These are phyloP conservation scores for Synanthedon formicaeformis DNA, from an alignment of 2,888 invertebrate species.

Conservation along the genomic window DNA sequence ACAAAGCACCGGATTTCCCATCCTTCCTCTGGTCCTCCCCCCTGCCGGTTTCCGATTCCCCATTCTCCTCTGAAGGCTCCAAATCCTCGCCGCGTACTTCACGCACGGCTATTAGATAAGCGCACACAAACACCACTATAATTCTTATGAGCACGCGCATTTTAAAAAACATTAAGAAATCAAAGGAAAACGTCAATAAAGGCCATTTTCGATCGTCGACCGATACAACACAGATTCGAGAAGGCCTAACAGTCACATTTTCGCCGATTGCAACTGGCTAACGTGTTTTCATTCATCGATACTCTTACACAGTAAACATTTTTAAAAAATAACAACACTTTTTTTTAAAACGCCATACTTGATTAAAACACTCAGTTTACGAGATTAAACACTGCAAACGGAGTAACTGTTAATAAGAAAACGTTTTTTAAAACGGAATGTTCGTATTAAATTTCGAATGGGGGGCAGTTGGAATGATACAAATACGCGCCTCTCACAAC, in stretches of 20 bases:
- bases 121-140: conserved; percentile 49
- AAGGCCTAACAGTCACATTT: conserved; percentile 59
- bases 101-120: conserved; percentile 34
- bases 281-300: conserved; percentile 30
- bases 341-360: too few relatives aligned
- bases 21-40: conserved; percentile 35
- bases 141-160: conserved; percentile 57
- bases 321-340: too few relatives aligned
- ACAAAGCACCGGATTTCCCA: conserved; percentile 28
- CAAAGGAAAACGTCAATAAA: conserved; percentile 25
- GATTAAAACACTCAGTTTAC: too few relatives aligned
- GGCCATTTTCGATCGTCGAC: conserved; percentile 39
- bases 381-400: too few relatives aligned
- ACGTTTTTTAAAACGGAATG: background rate
- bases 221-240: conserved; percentile 19
- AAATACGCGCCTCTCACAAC: too few relatives aligned
- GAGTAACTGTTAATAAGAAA: background rate
- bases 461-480: background rate
- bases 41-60: conserved; percentile 17
- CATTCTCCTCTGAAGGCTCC: conserved; percentile 20
- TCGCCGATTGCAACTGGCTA: conserved; percentile 33
- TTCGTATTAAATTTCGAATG: background rate
- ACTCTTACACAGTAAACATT: conserved; percentile 13
- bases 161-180: conserved; percentile 31
- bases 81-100: conserved; percentile 41